Evolutionary conservation across 2,888 invertebrate species (phyloP).

Genomic region (Glaucopsyche alexis): DNA sequence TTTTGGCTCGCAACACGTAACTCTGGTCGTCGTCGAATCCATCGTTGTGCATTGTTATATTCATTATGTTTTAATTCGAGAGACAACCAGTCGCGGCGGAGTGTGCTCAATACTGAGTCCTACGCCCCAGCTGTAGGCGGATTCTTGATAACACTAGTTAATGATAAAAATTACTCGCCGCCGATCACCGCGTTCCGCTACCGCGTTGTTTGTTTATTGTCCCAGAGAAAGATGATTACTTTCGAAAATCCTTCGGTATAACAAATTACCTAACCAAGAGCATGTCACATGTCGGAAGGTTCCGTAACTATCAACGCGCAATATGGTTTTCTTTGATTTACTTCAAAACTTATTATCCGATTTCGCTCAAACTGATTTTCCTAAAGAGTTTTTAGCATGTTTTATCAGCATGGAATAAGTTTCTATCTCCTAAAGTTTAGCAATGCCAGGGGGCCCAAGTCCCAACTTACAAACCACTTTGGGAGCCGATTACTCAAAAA

Average conservation of each 20-base stretch:
- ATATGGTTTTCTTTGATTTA: too few relatives aligned
- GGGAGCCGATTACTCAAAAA: too few relatives aligned
- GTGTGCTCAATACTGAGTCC: constrained; percentile 57
- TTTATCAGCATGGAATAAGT: too few relatives aligned
- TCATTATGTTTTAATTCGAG: constrained; percentile 40
- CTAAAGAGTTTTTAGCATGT: too few relatives aligned
- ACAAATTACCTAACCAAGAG: too few relatives aligned
- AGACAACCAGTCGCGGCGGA: constrained; percentile 38
- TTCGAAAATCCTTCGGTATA: neutral
- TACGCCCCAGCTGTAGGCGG: constrained; percentile 55
- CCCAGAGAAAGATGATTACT: neutral
- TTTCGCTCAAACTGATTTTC: too few relatives aligned
- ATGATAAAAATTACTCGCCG: constrained; percentile 62
- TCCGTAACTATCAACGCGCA: too few relatives aligned
- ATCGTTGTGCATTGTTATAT: constrained; percentile 45
- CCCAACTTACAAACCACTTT: too few relatives aligned
- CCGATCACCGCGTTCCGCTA: constrained; percentile 14
- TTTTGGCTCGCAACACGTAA: constrained; percentile 84
- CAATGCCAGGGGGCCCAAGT: too few relatives aligned
- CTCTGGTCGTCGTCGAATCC: constrained; percentile 45
- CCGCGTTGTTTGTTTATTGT: neutral
- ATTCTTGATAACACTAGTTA: constrained; percentile 69
- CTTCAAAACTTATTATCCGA: too few relatives aligned
- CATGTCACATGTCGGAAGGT: too few relatives aligned
- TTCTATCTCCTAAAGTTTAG: too few relatives aligned